phyloP scores from a whole-genome alignment of 2,888 invertebrate genomes.

The Caenorhabditis imperialis region DNA sequence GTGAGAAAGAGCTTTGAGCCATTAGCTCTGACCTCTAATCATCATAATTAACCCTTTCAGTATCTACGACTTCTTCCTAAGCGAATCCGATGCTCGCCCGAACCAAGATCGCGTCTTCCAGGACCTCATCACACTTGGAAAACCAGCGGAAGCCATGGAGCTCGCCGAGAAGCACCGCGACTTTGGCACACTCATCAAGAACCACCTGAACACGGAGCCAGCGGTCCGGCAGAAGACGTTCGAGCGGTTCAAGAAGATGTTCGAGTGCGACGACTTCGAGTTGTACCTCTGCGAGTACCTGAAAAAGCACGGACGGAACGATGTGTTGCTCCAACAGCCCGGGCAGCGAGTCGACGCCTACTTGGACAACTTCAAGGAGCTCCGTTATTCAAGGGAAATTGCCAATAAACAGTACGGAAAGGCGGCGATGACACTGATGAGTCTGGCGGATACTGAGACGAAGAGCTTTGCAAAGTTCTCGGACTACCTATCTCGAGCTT shows the following conservation, averaged over 20 bases:
- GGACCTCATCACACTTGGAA: conserved; percentile 28
- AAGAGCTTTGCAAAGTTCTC: conserved; percentile 43
- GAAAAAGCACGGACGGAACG: conserved; percentile 31
- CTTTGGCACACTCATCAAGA: conserved; percentile 43
- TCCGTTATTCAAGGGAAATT: conserved; percentile 49
- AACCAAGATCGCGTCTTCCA: conserved; percentile 28
- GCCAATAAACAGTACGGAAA: conserved; percentile 48
- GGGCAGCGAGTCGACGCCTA: conserved; percentile 48
- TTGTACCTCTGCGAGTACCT: conserved; percentile 56
- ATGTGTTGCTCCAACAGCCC: conserved; percentile 36
- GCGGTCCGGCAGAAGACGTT: conserved; percentile 24
- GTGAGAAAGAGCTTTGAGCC: conserved; percentile 12
- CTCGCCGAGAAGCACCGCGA: conserved; percentile 46
- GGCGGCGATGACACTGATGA: conserved; percentile 50
- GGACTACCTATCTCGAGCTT: conserved; percentile 28
- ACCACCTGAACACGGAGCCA: conserved; percentile 12
- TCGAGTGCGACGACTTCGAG: conserved; percentile 44
- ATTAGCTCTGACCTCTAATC: too few species aligned
- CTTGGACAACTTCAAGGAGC: conserved; percentile 52
- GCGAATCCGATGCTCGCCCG: conserved; percentile 25
- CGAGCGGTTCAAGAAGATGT: conserved; percentile 42
- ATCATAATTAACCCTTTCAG: too few species aligned
- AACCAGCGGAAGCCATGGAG: conserved; percentile 20
- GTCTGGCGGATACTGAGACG: conserved; percentile 43
- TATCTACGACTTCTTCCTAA: conserved; percentile 44